Evolutionary conservation across 2,113 vertebrate genomes (phyloP).

Genomic region (Megaceryle maxima): DNA sequence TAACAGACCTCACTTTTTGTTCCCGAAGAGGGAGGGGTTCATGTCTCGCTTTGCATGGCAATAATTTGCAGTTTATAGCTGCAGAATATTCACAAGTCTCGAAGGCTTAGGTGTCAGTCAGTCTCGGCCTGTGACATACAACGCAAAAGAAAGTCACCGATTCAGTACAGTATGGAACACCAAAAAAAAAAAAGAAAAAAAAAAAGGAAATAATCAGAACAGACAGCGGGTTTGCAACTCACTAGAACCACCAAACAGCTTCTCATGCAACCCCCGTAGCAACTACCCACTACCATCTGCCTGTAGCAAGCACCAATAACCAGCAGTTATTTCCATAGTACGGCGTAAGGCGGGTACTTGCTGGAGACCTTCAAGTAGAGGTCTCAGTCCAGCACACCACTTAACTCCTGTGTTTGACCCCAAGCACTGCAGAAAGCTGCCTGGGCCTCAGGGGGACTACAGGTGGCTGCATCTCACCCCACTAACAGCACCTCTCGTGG

Average conservation of each 20-base stretch:
- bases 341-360: fast-evolving
- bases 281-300: not conserved
- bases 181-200: not conserved
- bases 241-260: not conserved
- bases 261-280: not conserved
- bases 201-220: not conserved
- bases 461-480: not conserved
- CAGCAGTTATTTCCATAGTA: not conserved
- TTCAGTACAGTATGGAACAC: constrained; percentile 70
- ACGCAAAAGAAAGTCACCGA: constrained; percentile 82
- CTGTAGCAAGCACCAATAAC: not conserved
- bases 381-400: not conserved
- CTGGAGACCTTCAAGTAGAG: not conserved
- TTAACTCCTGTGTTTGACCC: not conserved
- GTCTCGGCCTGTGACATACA: constrained; percentile 86
- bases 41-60: constrained; percentile 81
- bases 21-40: constrained; percentile 77
- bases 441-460: not conserved
- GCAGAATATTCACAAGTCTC: constrained; percentile 81
- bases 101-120: constrained; percentile 84
- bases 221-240: not conserved
- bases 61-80: constrained; percentile 81
- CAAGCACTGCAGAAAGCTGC: not conserved
- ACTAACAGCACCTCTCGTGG: not conserved
- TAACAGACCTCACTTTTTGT: constrained; percentile 77